Evolutionary conservation across 1,140 invertebrate genomes (phyloP).

Genomic region (Hyles euphorbiae): DNA sequence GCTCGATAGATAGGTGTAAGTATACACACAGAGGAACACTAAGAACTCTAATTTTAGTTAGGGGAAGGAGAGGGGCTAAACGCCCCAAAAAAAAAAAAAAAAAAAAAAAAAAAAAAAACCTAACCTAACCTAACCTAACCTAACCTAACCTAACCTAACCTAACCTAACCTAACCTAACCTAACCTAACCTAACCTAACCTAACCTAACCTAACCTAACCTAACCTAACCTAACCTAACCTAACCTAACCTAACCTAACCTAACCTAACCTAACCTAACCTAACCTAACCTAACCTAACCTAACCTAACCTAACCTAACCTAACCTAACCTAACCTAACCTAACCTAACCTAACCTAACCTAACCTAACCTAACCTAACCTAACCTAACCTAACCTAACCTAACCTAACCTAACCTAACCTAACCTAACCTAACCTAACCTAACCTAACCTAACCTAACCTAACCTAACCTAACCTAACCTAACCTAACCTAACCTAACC

Average conservation of each 20-base stretch:
- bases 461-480: too few relatives aligned
- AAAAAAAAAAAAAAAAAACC: too few relatives aligned
- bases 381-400: conserved; percentile 44
- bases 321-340: too few relatives aligned
- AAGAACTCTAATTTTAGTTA: too few relatives aligned
- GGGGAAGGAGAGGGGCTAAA: too few relatives aligned
- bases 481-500: too few relatives aligned
- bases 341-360: too few relatives aligned
- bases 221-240: conserved; percentile 13
- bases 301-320: conserved; percentile 3
- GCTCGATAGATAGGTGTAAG: too few relatives aligned
- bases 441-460: too few relatives aligned
- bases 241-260: conserved; percentile 5
- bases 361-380: conserved; percentile 11
- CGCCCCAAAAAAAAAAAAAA: too few relatives aligned
- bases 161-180: conserved; percentile 20
- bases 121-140: conserved; percentile 4
- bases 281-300: conserved; percentile 5
- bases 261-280: conserved; percentile 5
- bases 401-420: conserved; percentile 17
- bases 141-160: conserved; percentile 20
- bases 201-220: conserved; percentile 13
- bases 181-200: conserved; percentile 18
- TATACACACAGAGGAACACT: too few relatives aligned
- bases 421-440: too few relatives aligned